Evolutionary conservation across 2,113 vertebrate genomes (phyloP), one percentile per base, ranked within the genome.

Genomic region (Xiphophorus couchianus): DNA sequence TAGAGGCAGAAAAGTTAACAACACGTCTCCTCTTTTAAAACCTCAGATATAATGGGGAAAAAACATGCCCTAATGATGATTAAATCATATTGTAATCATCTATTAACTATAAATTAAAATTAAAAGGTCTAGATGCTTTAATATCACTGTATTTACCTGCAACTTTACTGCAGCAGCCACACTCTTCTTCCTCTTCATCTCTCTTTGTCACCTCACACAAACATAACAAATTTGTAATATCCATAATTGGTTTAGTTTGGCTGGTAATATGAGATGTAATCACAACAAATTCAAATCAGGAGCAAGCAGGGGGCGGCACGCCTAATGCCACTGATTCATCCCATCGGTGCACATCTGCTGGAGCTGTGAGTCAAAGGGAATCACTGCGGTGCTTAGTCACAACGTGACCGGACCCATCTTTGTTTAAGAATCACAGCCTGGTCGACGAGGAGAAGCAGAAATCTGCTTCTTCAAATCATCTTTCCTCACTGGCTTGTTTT

Each of bases 321-420:
- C 64, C 64, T 79, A 81, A 91, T 83, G 84, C 79, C 68, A 64
- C 73, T 42, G 83, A 84, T 86, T 89, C 76, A 86, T 91, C 81
- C 85, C 84, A 42, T 17, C 13, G 5, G 28, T 73, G 74, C 76
- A 74, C 74, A 81, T 86, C 85, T 76, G 77, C 60, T 74, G 76
- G 51, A 72, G 82, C 70, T 62, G 75, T n/a, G 76, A 79, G 77
- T 80, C 74, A 54, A 69, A 66, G 82, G 76, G 62, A 62, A 78
- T 86, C 83, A 86, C 71, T 31, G 60, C 63, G 62, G 62, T 27
- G 33, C 83, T 89, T 69, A 75, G 42, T 86, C 86, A 81, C 22
- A n/a, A 10, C 25, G 8, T 54, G 51, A n/a, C 25, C 22, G 5
- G 51, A 58, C 7, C 44, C 44, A 17, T 2, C 15, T 19, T 19